Percentiles rank a stretch among this genome's conserved stretches.
Conservation (phyloP, 2,888 invertebrate genomes). For the Melolontha melolontha region DNA sequence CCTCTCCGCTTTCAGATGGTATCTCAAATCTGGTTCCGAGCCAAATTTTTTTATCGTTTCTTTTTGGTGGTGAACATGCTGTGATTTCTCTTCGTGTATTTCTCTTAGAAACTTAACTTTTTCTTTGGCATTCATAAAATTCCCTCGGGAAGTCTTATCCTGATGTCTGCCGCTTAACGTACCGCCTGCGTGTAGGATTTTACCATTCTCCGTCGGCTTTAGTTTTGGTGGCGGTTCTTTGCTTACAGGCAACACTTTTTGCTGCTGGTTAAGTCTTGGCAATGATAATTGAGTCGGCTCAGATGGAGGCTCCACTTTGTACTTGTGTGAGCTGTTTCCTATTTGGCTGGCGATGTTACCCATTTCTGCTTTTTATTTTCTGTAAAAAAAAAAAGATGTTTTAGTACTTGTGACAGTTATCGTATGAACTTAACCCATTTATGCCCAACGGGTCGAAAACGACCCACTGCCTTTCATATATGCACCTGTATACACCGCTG, state of each 20-base stretch:
- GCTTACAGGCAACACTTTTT: slow-evolving; percentile 74
- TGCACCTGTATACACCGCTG: too few relatives aligned
- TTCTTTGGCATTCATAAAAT: slow-evolving; percentile 37
- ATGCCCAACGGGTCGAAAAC: too few relatives aligned
- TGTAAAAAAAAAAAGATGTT: slow-evolving; percentile 21
- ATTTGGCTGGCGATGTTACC: slow-evolving; percentile 64
- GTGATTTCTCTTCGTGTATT: slow-evolving; percentile 46
- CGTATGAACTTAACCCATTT: too few relatives aligned
- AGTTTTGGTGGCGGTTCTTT: slow-evolving; percentile 73
- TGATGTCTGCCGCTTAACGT: slow-evolving; percentile 79
- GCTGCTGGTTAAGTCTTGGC: slow-evolving; percentile 56
- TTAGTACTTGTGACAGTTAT: too few relatives aligned
- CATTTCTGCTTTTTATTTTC: slow-evolving; percentile 53
- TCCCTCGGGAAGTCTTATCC: slow-evolving; percentile 33
- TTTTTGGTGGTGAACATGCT: slow-evolving; percentile 16
- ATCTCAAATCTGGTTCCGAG: slow-evolving; percentile 78
- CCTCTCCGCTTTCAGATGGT: slow-evolving; percentile 65
- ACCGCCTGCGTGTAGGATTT: slow-evolving; percentile 84
- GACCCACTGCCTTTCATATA: too few relatives aligned
- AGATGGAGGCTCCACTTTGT: slow-evolving; percentile 50
- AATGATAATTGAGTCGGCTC: slow-evolving; percentile 55
- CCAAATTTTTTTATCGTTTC: slow-evolving; percentile 72
- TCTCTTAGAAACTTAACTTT: slow-evolving; percentile 43
- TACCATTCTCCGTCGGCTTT: slow-evolving; percentile 85
- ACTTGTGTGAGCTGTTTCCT: slow-evolving; percentile 55